Percentiles rank a stretch among this genome's conserved stretches.
Evolutionary conservation across 2,113 vertebrate genomes (phyloP).

Genomic region (Ciconia stormi): DNA sequence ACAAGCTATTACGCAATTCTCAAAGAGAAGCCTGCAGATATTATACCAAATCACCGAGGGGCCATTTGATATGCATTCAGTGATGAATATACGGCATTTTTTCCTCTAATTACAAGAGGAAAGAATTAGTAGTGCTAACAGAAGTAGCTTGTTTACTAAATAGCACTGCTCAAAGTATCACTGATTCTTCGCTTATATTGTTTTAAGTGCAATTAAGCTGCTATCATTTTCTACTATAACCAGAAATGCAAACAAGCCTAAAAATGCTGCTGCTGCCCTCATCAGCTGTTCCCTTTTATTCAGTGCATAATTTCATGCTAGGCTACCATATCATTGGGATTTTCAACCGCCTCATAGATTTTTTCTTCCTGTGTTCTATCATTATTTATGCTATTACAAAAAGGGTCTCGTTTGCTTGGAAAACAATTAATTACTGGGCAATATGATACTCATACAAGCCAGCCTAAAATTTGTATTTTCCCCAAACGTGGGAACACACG

Average conservation of each 20-base stretch:
- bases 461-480: not conserved
- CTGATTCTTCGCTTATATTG: not conserved
- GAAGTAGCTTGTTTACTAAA: not conserved
- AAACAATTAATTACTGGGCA: not conserved
- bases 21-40: not conserved
- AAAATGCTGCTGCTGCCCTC: not conserved
- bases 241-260: not conserved
- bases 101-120: not conserved
- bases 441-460: not conserved
- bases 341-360: not conserved
- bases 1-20: not conserved
- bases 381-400: not conserved
- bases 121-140: not conserved
- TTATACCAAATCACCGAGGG: not conserved
- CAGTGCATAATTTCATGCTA: not conserved
- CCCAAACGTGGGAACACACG: not conserved
- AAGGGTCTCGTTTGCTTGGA: not conserved
- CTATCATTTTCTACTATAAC: not conserved
- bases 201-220: slow-evolving; percentile 11
- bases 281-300: not conserved
- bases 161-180: not conserved
- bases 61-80: not conserved
- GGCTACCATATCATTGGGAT: not conserved
- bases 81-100: not conserved
- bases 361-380: not conserved